These are phyloP conservation scores for Melanophora roralis DNA, from an alignment of 2,888 invertebrate genomes.

Conservation along the genomic window DNA sequence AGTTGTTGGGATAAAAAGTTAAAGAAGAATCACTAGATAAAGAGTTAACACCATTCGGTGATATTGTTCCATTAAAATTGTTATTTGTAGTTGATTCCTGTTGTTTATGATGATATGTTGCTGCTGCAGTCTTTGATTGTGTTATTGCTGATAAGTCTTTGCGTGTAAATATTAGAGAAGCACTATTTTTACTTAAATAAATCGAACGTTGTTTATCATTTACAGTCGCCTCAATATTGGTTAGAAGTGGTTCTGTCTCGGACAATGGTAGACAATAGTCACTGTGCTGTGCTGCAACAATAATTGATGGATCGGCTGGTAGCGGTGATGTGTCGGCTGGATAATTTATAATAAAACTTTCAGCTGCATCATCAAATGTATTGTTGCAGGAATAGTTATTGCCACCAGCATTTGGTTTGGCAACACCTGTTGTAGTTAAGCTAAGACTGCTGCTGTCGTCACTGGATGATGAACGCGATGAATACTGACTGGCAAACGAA, in stretches of 20 bases:
- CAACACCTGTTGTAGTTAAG: conserved; percentile 1
- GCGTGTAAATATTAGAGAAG: conserved; percentile 76
- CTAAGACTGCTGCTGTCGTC: conserved; percentile 66
- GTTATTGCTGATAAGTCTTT: conserved; percentile 68
- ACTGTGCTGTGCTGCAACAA: neutral
- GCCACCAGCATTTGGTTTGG: neutral
- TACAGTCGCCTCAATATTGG: conserved; percentile 72
- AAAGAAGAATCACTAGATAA: conserved; percentile 2
- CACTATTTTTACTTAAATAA: conserved; percentile 74
- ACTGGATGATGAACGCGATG: conserved; percentile 66
- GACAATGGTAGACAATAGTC: conserved; percentile 70
- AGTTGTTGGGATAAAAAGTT: neutral
- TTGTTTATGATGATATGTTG: conserved; percentile 25
- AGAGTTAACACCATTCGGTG: conserved; percentile 21
- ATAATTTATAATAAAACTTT: conserved; percentile 73
- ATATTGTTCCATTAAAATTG: conserved; percentile 58
- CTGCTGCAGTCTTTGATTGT: conserved; percentile 36
- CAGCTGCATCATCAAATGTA: conserved; percentile 73
- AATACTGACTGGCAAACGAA: conserved; percentile 65
- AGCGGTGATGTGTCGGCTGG: conserved; percentile 70
- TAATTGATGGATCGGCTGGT: neutral
- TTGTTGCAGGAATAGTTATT: conserved; percentile 53
- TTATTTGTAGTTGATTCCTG: conserved; percentile 59
- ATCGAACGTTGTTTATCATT: conserved; percentile 73
- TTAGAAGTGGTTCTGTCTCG: conserved; percentile 75